phyloP scores from a whole-genome alignment of 53 echinoderm and acorn worm genomes.

The Henricia sp. region DNA sequence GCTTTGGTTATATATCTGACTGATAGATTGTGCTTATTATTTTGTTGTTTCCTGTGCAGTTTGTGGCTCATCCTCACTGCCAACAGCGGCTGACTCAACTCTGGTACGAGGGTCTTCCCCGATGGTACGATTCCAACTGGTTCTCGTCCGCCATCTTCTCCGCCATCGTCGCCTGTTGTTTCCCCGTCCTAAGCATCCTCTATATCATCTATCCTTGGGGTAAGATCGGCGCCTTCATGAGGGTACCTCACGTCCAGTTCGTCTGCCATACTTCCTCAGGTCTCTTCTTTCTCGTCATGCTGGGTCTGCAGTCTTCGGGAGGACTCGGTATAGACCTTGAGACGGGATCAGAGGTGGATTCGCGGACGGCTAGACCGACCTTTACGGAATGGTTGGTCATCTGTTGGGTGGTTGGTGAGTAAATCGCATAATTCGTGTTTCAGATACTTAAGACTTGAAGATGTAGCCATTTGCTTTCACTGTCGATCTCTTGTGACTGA shows the following conservation, averaged over 20 bases:
- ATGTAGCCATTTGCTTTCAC: no score
- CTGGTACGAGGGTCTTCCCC: conserved; percentile 96
- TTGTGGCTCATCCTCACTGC: conserved; percentile 98
- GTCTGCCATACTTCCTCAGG: conserved; percentile 87
- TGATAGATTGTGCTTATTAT: background rate
- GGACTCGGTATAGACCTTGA: background rate
- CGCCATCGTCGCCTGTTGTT: conserved; percentile 63
- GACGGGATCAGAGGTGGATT: conserved; percentile 20
- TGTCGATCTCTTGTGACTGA: no score
- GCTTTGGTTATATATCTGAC: background rate
- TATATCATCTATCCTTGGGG: conserved; percentile 94
- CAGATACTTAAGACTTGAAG: no score
- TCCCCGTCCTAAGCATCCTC: conserved; percentile 84
- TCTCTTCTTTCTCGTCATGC: conserved; percentile 79
- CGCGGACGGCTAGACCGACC: conserved; percentile 60
- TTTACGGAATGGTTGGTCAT: conserved; percentile 86
- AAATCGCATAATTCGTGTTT: no score
- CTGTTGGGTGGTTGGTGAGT: conserved; percentile 93
- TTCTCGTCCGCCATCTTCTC: conserved; percentile 75
- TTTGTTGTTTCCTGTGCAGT: conserved; percentile 63
- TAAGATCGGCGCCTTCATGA: conserved; percentile 81
- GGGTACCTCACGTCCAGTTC: conserved; percentile 94
- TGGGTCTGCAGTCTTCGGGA: conserved; percentile 85
- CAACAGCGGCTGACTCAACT: conserved; percentile 93
- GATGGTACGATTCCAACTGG: conserved; percentile 90